A percentile compares a stretch with the other conserved stretches of the same genome.
phyloP scores from a whole-genome alignment of 1,140 invertebrate species.

The Gonioctena quinquepunctata region DNA sequence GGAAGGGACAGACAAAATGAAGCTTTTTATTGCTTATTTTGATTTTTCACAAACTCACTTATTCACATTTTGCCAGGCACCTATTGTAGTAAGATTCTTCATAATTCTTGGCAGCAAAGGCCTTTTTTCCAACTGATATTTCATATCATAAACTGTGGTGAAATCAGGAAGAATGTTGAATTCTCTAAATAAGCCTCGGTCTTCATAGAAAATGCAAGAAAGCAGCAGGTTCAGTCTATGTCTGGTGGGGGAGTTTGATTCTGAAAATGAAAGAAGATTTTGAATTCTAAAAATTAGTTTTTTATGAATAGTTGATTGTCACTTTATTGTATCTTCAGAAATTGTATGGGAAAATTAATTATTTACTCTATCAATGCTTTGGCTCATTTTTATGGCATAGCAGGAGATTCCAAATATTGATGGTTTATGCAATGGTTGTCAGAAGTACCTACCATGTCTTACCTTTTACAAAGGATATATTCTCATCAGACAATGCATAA shows the following conservation, averaged over 20 bases:
- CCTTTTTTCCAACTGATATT: constrained; percentile 39
- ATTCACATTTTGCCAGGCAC: constrained; percentile 16
- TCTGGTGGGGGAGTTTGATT: constrained; percentile 25
- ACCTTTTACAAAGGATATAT: constrained; percentile 23
- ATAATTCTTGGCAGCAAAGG: constrained; percentile 38
- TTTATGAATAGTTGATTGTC: too few relatives aligned
- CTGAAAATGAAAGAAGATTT: constrained; percentile 25
- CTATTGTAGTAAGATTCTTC: constrained; percentile 34
- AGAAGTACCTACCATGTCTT: too few relatives aligned
- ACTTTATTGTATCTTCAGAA: too few relatives aligned
- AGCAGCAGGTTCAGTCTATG: constrained; percentile 47
- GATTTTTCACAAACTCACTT: background rate
- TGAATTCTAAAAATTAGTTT: too few relatives aligned
- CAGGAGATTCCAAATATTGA: too few relatives aligned
- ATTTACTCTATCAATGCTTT: too few relatives aligned
- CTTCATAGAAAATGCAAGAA: constrained; percentile 47
- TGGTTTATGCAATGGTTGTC: too few relatives aligned
- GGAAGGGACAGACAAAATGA: too few relatives aligned
- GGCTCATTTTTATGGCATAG: too few relatives aligned
- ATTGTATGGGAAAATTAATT: too few relatives aligned
- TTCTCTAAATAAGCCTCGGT: constrained; percentile 37
- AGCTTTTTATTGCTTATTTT: too few relatives aligned
- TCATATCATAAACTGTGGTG: constrained; percentile 19
- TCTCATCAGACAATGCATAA: constrained; percentile 31
- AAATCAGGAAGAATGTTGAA: constrained; percentile 31